phyloP scores from a whole-genome alignment of 1,140 invertebrate species.

The Chionoecetes opilio region DNA sequence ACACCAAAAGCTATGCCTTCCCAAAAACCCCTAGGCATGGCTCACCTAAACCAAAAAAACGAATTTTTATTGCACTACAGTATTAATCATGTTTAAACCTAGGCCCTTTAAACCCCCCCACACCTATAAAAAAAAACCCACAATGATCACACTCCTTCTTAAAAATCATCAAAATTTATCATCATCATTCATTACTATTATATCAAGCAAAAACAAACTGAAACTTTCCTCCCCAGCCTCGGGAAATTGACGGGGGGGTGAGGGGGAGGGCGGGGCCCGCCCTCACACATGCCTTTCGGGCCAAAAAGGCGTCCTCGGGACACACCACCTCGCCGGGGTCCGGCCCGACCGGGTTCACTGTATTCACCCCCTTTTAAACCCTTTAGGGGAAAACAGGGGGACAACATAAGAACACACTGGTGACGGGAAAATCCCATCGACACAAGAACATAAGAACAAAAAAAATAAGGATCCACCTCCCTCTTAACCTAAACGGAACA shows the following conservation, averaged over 20 bases:
- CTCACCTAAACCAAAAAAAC: slow-evolving; percentile 81
- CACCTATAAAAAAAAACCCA: too few species aligned
- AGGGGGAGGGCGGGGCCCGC: not conserved
- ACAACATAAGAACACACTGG: slow-evolving; percentile 38
- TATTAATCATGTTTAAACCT: slow-evolving; percentile 9
- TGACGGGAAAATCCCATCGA: too few species aligned
- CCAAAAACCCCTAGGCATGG: slow-evolving; percentile 71
- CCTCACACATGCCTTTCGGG: slow-evolving; percentile 86
- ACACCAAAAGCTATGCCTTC: not conserved
- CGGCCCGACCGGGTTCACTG: slow-evolving; percentile 59
- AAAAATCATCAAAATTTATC: too few species aligned
- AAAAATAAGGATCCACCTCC: too few species aligned
- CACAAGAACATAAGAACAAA: too few species aligned
- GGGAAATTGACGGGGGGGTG: too few species aligned
- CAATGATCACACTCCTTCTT: too few species aligned
- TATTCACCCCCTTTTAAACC: not conserved
- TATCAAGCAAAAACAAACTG: too few species aligned
- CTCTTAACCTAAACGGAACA: too few species aligned
- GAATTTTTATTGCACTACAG: not conserved
- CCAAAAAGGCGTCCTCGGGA: slow-evolving; percentile 87
- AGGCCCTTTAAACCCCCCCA: not conserved
- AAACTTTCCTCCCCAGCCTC: not conserved
- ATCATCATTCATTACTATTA: too few species aligned
- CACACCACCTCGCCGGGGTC: slow-evolving; percentile 85
- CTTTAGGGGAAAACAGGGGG: slow-evolving; percentile 30